Evolutionary conservation across 2,888 invertebrate genomes (phyloP).

Genomic region (Subacronicta megacephala): DNA sequence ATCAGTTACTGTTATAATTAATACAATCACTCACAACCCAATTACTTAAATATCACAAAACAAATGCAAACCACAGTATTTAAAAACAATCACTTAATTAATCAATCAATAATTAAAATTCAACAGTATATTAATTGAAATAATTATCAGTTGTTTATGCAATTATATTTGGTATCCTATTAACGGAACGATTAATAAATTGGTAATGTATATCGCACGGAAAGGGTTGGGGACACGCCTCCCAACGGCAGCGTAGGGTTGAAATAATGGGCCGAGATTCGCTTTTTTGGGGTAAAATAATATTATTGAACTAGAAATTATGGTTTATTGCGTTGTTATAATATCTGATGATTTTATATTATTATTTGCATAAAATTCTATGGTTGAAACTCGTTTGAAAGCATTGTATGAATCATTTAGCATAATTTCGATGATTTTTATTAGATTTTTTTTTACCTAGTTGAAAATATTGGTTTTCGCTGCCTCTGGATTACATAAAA

Average conservation of each 20-base stretch:
- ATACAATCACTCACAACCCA: neutral
- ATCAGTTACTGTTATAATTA: neutral
- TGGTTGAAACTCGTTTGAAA: no score
- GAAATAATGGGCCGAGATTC: neutral
- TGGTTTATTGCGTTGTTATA: neutral
- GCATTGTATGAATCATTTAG: no score
- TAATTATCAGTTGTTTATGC: slow-evolving; percentile 12
- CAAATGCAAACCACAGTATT: neutral
- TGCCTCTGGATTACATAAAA: no score
- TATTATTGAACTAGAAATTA: neutral
- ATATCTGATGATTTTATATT: no score
- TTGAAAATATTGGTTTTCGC: no score
- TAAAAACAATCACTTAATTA: slow-evolving; percentile 1
- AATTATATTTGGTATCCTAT: slow-evolving; percentile 41
- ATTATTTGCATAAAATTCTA: no score
- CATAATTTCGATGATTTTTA: no score
- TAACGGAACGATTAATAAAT: slow-evolving; percentile 53
- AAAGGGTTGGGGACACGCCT: slow-evolving; percentile 14
- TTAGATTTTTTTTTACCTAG: no score
- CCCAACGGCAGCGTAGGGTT: neutral
- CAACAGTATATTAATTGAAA: slow-evolving; percentile 17
- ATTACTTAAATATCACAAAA: neutral
- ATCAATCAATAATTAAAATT: slow-evolving; percentile 12
- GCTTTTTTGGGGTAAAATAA: neutral
- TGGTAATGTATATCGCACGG: slow-evolving; percentile 40